Base-by-base conservation (phyloP, 1,140 invertebrate genomes). In the Neodiprion lecontei region DNA sequence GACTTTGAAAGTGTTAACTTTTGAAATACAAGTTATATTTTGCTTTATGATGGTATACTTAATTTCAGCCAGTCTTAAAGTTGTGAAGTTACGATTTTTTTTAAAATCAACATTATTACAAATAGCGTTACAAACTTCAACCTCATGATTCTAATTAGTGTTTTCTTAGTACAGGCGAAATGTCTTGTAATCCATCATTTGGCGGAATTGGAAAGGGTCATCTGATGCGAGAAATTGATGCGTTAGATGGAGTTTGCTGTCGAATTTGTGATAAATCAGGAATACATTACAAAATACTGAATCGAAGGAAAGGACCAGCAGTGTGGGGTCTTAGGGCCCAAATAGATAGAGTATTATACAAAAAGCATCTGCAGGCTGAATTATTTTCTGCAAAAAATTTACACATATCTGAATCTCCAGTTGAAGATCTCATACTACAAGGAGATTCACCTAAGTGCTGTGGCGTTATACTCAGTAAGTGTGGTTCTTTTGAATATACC, bases 161-260 rank as follows among this genome's bases (percentile, higher is more conserved):
- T 72, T 77, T 76, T 77, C 75, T 77, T 69, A 17, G 17, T 66
- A 48, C 70, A 96, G 96, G 96, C 67, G 97, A 97, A 88, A 98
- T 98, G 97, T 98, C 96, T 1, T 98, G 97, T 81, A 98, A 98
- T 89, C 96, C 96, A 67, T 96, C 96, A 12, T 98, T 98, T 89
- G 97, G 97, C 71, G 97, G 97, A 23, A 97, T 98, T 79, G 97
- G 97, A 2, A 98, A 98, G 90, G 97, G 97, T 0, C 96, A 98
- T 89, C 88, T 98, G 65, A 95, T 98, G 91, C 91, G 92, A 85
- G 97, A 98, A 91, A 88, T 98, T 28, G 97, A 98, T 89, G 97
- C 97, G 14, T 85, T 98, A 1, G 97, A 97, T 90, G 97, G 97
- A 21, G 81, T 98, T 10, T 97, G 96, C 90, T 90, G 90, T 12